Evolutionary conservation across 92 coral and sea anemone species (phyloP).

Genomic region (Pocillopora meandrina): DNA sequence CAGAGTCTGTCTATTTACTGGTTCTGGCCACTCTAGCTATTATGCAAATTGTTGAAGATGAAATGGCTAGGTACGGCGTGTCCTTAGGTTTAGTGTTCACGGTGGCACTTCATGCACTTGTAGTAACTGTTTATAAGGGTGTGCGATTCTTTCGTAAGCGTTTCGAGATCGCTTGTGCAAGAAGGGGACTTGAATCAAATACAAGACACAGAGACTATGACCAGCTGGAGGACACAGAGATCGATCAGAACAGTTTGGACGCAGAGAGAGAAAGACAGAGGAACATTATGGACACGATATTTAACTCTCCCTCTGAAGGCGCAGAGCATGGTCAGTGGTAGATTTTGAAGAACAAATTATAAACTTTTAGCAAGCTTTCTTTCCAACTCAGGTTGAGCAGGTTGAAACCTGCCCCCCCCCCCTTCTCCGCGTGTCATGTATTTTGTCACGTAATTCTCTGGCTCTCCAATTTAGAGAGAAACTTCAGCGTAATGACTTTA

Average conservation of each 20-base stretch:
- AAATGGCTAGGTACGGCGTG: slow-evolving; percentile 21
- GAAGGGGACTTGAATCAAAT: too few relatives aligned
- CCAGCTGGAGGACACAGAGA: slow-evolving; percentile 8
- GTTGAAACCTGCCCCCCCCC: too few relatives aligned
- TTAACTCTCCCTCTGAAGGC: background rate
- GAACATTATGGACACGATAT: slow-evolving; percentile 14
- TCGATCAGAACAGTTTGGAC: background rate
- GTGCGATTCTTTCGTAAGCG: slow-evolving; percentile 62
- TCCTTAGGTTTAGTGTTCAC: slow-evolving; percentile 40
- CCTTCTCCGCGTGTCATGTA: too few relatives aligned
- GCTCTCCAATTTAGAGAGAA: too few relatives aligned
- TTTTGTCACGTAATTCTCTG: too few relatives aligned
- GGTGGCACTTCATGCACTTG: slow-evolving; percentile 51
- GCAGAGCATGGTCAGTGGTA: background rate
- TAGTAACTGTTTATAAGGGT: slow-evolving; percentile 54
- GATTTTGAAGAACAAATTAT: background rate
- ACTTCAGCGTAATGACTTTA: too few relatives aligned
- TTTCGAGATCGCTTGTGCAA: slow-evolving; percentile 11
- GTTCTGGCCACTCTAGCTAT: slow-evolving; percentile 67
- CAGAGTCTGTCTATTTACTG: slow-evolving; percentile 78
- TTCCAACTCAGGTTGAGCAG: too few relatives aligned
- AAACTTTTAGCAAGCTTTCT: background rate
- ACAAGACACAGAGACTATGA: background rate
- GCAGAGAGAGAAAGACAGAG: slow-evolving; percentile 21
- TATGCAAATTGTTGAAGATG: slow-evolving; percentile 42